Evolutionary conservation across 2,113 vertebrate species (phyloP), one percentile per base, ranked within the genome.

Genomic region (Vombatus ursinus): DNA sequence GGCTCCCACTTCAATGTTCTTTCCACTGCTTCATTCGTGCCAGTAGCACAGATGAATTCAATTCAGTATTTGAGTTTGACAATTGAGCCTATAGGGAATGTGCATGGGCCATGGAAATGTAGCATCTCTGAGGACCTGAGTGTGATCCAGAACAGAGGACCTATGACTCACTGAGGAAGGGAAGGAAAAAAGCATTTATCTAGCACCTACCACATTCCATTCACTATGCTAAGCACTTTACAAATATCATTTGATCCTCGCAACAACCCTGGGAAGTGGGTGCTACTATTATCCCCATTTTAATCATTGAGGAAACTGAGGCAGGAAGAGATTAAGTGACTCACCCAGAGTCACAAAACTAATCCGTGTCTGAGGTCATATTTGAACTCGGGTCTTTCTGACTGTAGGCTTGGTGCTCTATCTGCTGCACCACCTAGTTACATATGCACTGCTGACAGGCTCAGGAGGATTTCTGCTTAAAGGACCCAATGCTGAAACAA

Each of bases 391-490:
- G 61, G 37, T 44, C 37, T 44, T 84, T 6, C 68, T 84, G n/a
- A 44, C 19, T 44, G n/a, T 31, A 37, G 31, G 3, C 31, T 0
- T 16, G 37, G 68, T 16, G 5, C 16, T 44, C 16, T n/a, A 84
- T 84, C 14, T 37, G 37, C 12, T 68, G 61, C 1, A 68, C 61
- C 31, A 84, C 31, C 12, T 68, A 37, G 3, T 16, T 5, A 12
- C 31, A 68, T 68, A 31, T 14, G 0, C 26, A 61, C 14, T 77
- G 37, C 19, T n/a, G 37, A n/a, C 31, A 94, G n/a, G 95, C 90
- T 93, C 54, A 92, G 89, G 93, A 96, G 94, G 24, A 14, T 91
- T 47, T 93, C 10, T 89, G 25, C 52, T 91, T 25, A 24, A 25
- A 95, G 22, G 93, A 89, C 77, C 50, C 51, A 53, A 5, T 57